Base-by-base conservation (phyloP, 2,888 invertebrate species). In the Eupithecia abbreviata region DNA sequence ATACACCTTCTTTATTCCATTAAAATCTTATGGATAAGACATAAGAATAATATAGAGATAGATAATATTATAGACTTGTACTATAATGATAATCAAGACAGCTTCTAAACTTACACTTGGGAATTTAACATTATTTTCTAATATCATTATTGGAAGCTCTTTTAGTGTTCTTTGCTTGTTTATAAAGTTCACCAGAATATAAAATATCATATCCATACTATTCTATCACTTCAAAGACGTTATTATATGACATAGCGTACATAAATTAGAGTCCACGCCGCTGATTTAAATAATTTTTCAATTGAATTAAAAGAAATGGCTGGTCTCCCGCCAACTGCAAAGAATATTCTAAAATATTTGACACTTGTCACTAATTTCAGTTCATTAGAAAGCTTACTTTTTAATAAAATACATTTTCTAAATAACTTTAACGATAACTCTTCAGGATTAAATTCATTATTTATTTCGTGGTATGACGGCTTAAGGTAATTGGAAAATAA, bases 281-380 rank as follows among this genome's bases (percentile, higher is more conserved):
- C 76, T 84, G 78, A 88, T 89, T 89, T 89, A 81, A 89, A 90
- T 89, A 87, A 88, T 88, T 84, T 85, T 74, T 73, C 81, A 81
- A 86, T 88, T 84, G 78, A 85, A 85, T 84, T 85, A 83, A 85
- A 82, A 74, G 67, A 79, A 79, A 71, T 77, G 76, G 73, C 80
- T 78, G 81, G 79, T 82, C 75, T 82, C 83, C 79, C 77, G 65
- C 79, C 74, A 82, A 81, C 78, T 82, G 82, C 78, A 82, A 84
- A 84, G 82, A 83, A 82, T 82, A 84, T 81, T 82, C 80, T 85
- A 82, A 88, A 83, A 82, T 87, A 86, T 87, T 83, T 82, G 85
- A 86, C 85, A 84, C 76, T 79, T 71, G 68, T 74, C 79, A 73
- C 77, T 69, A 81, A 79, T 81, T 84, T 79, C 71, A 81, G 75